Percentiles rank a stretch among this genome's conserved stretches.
Conservation (phyloP, 1,140 invertebrate genomes). For the Dreissena rostriformis region DNA sequence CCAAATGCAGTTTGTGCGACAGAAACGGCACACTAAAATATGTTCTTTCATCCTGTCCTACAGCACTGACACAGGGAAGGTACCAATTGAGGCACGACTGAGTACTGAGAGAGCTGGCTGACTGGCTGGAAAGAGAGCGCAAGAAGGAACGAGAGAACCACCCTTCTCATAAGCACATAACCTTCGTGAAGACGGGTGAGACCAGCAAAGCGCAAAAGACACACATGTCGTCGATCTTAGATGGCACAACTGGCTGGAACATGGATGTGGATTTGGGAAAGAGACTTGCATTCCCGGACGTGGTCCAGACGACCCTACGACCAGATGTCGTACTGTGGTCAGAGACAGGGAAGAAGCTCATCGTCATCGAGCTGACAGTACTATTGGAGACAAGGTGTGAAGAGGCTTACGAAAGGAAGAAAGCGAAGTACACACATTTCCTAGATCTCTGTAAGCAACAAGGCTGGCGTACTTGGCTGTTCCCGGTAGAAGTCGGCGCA, state of each 20-base stretch:
- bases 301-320: conserved; percentile 29
- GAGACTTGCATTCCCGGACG: conserved; percentile 19
- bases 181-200: conserved; percentile 9
- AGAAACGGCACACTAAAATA: conserved; percentile 12
- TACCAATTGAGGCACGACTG: conserved; percentile 22
- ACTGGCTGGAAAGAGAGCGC: conserved; percentile 24
- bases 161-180: conserved; percentile 5
- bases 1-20: neutral
- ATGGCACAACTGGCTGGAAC: conserved; percentile 2
- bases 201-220: neutral
- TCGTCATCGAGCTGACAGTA: conserved; percentile 32
- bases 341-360: conserved; percentile 23
- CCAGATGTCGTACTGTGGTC: conserved; percentile 32
- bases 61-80: conserved; percentile 35
- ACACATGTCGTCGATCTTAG: conserved; percentile 8
- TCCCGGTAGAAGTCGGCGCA: no score
- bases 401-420: conserved; percentile 42
- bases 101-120: conserved; percentile 38
- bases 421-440: conserved; percentile 26
- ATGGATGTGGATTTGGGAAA: conserved; percentile 24
- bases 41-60: conserved; percentile 42
- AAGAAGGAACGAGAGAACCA: conserved; percentile 27
- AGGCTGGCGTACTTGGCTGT: no score
- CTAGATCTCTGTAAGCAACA: no score
- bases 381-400: conserved; percentile 35